These are phyloP conservation scores for Ornithoptera alexandrae DNA, from an alignment of 2,888 invertebrate genomes.

Conservation along the genomic window DNA sequence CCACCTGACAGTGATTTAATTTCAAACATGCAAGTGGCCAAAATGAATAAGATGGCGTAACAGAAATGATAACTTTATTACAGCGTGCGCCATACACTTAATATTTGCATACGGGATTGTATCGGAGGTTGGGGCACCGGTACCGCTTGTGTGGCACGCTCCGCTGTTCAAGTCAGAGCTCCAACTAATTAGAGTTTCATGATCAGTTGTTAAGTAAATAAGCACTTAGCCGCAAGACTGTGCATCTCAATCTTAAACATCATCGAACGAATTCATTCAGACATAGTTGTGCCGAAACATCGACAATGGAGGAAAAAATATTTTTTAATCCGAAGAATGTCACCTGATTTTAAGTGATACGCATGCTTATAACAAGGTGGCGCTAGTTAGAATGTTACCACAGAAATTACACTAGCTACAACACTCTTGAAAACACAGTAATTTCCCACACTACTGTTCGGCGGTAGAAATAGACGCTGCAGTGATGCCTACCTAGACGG, in stretches of 20 bases:
- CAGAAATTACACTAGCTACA: too few relatives aligned
- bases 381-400: too few relatives aligned
- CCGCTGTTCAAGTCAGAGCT: slow-evolving; percentile 47
- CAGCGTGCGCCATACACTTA: slow-evolving; percentile 50
- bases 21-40: slow-evolving; percentile 23
- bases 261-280: slow-evolving; percentile 11
- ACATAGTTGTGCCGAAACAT: not conserved
- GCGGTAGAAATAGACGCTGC: too few relatives aligned
- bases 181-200: slow-evolving; percentile 62
- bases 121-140: slow-evolving; percentile 47
- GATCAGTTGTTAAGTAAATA: slow-evolving; percentile 56
- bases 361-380: too few relatives aligned
- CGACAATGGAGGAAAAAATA: not conserved
- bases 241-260: slow-evolving; percentile 35
- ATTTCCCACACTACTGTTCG: too few relatives aligned
- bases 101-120: slow-evolving; percentile 65
- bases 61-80: slow-evolving; percentile 55
- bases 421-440: too few relatives aligned
- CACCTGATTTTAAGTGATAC: too few relatives aligned
- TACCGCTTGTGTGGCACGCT: slow-evolving; percentile 58
- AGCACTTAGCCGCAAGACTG: slow-evolving; percentile 43
- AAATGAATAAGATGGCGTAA: slow-evolving; percentile 25
- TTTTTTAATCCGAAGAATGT: too few relatives aligned
- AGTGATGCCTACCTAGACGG: too few relatives aligned
- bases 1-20: slow-evolving; percentile 24